Conservation (phyloP, 1,140 invertebrate genomes). For the Euura saliciscinereae region DNA sequence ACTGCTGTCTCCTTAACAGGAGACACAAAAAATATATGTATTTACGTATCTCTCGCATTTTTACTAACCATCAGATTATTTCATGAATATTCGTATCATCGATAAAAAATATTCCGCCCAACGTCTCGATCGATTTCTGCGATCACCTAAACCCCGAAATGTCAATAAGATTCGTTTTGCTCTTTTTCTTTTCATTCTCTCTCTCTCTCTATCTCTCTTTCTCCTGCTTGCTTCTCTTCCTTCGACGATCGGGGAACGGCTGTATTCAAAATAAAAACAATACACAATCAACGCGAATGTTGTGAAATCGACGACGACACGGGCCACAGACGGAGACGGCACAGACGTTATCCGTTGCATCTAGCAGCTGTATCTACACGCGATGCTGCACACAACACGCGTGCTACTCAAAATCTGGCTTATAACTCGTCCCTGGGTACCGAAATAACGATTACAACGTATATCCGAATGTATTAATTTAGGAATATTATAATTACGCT, state of each 20-base stretch:
- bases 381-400: neutral
- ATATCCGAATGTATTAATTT: neutral
- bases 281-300: neutral
- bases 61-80: neutral
- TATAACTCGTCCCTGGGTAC: neutral
- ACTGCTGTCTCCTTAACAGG: conserved; percentile 7
- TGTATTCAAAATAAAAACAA: neutral
- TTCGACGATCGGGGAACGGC: too few species aligned
- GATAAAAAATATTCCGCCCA: too few species aligned
- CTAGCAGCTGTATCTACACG: neutral
- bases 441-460: neutral
- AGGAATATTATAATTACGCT: too few species aligned
- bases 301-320: too few species aligned
- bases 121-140: neutral
- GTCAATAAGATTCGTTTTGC: neutral
- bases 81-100: neutral
- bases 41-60: neutral
- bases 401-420: neutral
- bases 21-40: neutral
- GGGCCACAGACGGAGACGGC: neutral
- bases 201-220: too few species aligned
- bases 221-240: too few species aligned
- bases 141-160: neutral
- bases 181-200: too few species aligned
- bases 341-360: neutral